Percentiles rank a stretch among this genome's conserved stretches.
Evolutionary conservation across 1,140 invertebrate species (phyloP).

Genomic region (Pseudomyrmex dendroicus): DNA sequence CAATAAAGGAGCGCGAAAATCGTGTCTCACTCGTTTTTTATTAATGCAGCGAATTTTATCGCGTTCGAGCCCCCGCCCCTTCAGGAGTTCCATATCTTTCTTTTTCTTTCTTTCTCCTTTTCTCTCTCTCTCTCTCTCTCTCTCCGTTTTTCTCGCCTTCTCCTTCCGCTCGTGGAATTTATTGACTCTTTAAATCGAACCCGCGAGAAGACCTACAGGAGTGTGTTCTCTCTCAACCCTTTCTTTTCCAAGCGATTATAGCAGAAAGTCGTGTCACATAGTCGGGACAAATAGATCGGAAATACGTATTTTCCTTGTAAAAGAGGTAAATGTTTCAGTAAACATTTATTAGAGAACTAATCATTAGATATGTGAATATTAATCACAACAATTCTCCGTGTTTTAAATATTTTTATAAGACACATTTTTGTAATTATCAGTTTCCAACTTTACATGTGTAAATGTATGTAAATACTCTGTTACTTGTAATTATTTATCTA

Average conservation of each 20-base stretch:
- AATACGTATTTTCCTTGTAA: too few relatives aligned
- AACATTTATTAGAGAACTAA: too few relatives aligned
- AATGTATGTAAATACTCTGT: too few relatives aligned
- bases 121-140: not conserved
- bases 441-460: too few relatives aligned
- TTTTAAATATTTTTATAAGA: too few relatives aligned
- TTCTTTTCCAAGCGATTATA: not conserved
- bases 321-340: too few relatives aligned
- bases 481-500: too few relatives aligned
- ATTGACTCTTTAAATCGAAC: conserved; percentile 64
- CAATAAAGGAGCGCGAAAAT: conserved; percentile 73
- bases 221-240: conserved; percentile 14
- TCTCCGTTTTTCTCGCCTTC: not conserved
- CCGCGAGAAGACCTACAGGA: not conserved
- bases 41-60: conserved; percentile 73
- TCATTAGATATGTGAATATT: too few relatives aligned
- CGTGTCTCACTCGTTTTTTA: conserved; percentile 70
- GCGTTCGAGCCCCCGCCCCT: conserved; percentile 62
- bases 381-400: too few relatives aligned
- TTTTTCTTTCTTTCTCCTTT: not conserved
- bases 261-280: not conserved
- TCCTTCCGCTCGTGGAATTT: conserved; percentile 38
- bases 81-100: conserved; percentile 29
- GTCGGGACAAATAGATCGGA: too few relatives aligned
- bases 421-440: too few relatives aligned